Conservation (phyloP, 1,140 invertebrate species). For the Rhynchophorus ferrugineus region DNA sequence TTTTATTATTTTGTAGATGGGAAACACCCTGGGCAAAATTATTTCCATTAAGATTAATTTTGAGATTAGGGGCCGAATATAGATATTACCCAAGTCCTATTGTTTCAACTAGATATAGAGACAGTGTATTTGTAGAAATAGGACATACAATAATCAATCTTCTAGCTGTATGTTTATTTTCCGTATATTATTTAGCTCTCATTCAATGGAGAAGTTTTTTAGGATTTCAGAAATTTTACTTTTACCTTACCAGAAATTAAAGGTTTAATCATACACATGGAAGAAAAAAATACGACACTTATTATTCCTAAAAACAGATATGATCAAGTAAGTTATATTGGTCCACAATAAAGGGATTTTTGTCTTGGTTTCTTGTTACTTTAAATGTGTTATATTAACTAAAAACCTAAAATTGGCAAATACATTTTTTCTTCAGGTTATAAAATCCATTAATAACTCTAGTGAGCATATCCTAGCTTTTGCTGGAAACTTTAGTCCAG, state of each 20-base stretch:
- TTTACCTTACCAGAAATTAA: conserved; percentile 73
- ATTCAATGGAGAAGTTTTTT: conserved; percentile 29
- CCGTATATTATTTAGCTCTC: conserved; percentile 10
- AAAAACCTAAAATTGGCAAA: too few species aligned
- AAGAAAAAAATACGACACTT: conserved; percentile 73
- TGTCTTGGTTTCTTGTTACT: background rate
- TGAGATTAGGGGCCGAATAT: conserved; percentile 79
- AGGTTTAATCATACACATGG: conserved; percentile 77
- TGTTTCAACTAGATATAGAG: conserved; percentile 69
- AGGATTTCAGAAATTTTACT: conserved; percentile 78
- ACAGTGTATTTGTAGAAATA: conserved; percentile 80
- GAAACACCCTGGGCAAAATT: conserved; percentile 83
- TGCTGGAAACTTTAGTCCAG: conserved; percentile 70
- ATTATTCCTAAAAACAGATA: conserved; percentile 75
- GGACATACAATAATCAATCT: conserved; percentile 88
- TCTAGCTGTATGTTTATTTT: conserved; percentile 47
- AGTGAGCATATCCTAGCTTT: conserved; percentile 82
- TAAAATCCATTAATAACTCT: conserved; percentile 73
- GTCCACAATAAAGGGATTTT: background rate
- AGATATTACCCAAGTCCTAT: conserved; percentile 83
- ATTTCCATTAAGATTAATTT: conserved; percentile 68
- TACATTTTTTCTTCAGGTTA: conserved; percentile 46
- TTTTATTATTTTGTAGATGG: conserved; percentile 46
- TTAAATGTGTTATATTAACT: conserved; percentile 8
- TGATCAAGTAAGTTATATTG: conserved; percentile 53